Base-by-base conservation (phyloP, 2,113 vertebrate genomes). In the Oreochromis aureus region DNA sequence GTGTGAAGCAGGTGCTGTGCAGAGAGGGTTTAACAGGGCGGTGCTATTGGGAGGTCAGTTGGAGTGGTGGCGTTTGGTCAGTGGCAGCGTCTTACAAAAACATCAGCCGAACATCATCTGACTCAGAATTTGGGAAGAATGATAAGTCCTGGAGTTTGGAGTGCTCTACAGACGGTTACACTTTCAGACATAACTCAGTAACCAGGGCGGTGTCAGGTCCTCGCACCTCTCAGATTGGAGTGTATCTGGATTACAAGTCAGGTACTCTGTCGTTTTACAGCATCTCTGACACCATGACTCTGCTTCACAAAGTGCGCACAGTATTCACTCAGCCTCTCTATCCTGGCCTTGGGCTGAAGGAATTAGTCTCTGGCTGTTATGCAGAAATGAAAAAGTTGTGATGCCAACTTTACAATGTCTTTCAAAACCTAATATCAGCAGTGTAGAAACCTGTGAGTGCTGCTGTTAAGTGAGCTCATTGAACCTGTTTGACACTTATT, bases 1-100 rank as follows among this genome's bases (percentile, higher is more conserved):
- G n/a, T n/a, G n/a, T n/a, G n/a, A n/a, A n/a, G n/a, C n/a, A 89
- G 80, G 80, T 83, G 79, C 16, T 82, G 87, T 89, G 90, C 71
- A 82, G 13, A 51, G 80, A 91, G 59, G 69, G 78, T 34, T n/a
- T 90, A 79, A 71, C 81, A 6, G 4, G 41, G 22, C 63, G 86
- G 6, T 58, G 89, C 9, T 88, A 86, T 59, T 90, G 84, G 84
- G 88, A 90, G 86, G 86, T 88, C 63, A 54, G 2, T 12, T 71
- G 5, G 16, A 15, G 7, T 15, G 10, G 32, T 41, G 1, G 2
- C 2, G 12, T 3, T 4, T 83, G 54, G 55, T 79, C 51, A 4
- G 79, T 84, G 15, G 81, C 81, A 4, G 83, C 71, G 9, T 81
- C 83, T 2, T 92, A 88, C 84, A 88, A 82, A 63, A 1, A 58